Conservation (phyloP, 1,140 invertebrate species). For the Drosophila santomea region DNA sequence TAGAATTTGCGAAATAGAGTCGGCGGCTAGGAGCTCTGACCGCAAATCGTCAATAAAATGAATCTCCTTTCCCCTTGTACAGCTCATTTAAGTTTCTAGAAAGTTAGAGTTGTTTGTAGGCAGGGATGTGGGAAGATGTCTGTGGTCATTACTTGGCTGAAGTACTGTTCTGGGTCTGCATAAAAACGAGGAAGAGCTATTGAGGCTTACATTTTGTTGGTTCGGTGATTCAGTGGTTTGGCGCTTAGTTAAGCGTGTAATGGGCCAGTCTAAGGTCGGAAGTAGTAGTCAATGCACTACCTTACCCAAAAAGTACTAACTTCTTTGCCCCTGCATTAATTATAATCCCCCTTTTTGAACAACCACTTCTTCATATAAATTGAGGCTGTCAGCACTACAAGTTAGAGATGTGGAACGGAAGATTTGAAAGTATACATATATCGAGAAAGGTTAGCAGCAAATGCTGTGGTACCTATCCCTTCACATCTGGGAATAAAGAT, state of each 20-base stretch:
- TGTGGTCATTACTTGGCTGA: neutral
- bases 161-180: neutral
- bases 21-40: conserved; percentile 63
- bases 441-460: neutral
- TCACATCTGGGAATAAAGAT: conserved; percentile 1
- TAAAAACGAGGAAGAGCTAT: too few relatives aligned
- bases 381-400: conserved; percentile 35
- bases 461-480: conserved; percentile 19
- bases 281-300: conserved; percentile 21
- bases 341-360: neutral
- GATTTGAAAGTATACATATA: neutral
- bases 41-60: conserved; percentile 61
- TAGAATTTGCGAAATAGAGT: conserved; percentile 18
- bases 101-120: conserved; percentile 30
- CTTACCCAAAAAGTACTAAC: neutral
- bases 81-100: conserved; percentile 64
- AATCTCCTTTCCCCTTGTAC: neutral
- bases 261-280: conserved; percentile 57
- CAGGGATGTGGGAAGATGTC: conserved; percentile 45
- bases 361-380: neutral
- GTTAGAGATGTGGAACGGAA: conserved; percentile 31
- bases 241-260: conserved; percentile 78
- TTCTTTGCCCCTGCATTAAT: neutral
- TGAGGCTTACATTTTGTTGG: conserved; percentile 54
- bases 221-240: conserved; percentile 53